These are phyloP conservation scores for Blastomussa wellsi DNA, from an alignment of 92 coral and sea anemone genomes.

Conservation along the genomic window DNA sequence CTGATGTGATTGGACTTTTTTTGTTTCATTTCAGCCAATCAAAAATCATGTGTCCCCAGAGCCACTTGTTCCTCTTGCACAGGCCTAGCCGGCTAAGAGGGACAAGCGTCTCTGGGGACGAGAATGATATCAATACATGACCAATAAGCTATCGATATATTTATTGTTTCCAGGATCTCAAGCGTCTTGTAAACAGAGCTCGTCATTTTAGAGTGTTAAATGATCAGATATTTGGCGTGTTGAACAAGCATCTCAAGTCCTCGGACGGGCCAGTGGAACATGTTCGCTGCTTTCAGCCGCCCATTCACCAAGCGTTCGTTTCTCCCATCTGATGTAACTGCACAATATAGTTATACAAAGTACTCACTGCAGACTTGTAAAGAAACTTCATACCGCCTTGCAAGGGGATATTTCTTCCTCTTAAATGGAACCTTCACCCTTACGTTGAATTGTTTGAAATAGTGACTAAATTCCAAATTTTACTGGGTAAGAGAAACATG, in stretches of 20 bases:
- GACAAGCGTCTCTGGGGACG: no score
- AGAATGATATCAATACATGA: neutral
- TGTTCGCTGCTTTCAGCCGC: constrained; percentile 97
- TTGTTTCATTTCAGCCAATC: no score
- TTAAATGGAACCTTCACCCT: no score
- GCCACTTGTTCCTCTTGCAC: no score
- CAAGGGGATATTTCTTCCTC: no score
- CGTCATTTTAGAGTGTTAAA: constrained; percentile 83
- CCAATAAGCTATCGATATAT: neutral
- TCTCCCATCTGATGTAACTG: constrained; percentile 67
- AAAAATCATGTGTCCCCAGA: no score
- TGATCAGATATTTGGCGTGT: constrained; percentile 87
- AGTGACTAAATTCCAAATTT: no score
- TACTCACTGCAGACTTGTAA: neutral
- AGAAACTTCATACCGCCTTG: neutral
- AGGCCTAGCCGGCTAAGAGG: no score
- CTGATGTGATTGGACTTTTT: no score
- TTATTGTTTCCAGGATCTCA: constrained; percentile 70
- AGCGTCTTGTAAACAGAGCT: constrained; percentile 91
- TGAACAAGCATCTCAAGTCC: constrained; percentile 94
- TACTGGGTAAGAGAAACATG: no score
- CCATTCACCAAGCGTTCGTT: constrained; percentile 91
- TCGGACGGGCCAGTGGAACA: constrained; percentile 96
- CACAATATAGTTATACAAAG: neutral
- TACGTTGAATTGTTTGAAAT: no score